Base-by-base conservation (phyloP, 2,888 invertebrate genomes). In the Erannis defoliaria region DNA sequence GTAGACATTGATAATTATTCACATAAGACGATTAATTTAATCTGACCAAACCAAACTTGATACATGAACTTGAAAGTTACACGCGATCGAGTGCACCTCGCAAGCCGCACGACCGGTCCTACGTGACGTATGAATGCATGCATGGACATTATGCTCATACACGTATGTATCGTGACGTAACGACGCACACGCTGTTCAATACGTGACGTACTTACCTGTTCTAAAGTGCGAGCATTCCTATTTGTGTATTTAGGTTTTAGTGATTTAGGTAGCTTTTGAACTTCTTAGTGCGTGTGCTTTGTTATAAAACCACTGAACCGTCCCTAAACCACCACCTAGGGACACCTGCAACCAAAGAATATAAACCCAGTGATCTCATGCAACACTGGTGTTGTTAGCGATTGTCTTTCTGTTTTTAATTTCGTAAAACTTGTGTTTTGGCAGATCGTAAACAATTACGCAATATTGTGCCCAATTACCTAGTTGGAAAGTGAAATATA, bases 51-150 rank as follows among this genome's bases (percentile, higher is more conserved):
- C 42, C 48, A 60, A 60, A 62, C 56, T 46, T 68, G 66, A 55
- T 57, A 66, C 64, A 60, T 68, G 68, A 68, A 68, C 68, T 68
- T 68, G 68, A 59, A 68, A 54, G 40, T 31, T 43, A 58, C 48
- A 58, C 45, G 21, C 0, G 21, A n/a, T 23, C 9, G 31, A 45
- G 21, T 38, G 14, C 53, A 50, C 50, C 40, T 55, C 38, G 40
- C 40, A 35, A 53, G 33, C 51, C 40, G 55, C 21, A 21, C 37
- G 40, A 66, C 68, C 63, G 61, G 63, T 68, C 46, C n/a, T n/a
- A 12, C 16, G 42, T 61, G 61, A 66, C 66, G 60, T 55, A 33
- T 35, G 38, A 38, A 48, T 31, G 37, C 37, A 26, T 45, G 55
- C 33, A 45, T 18, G 12, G n/a, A 19, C 21, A n/a, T 2, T 31